phyloP scores from a whole-genome alignment of 2,797 vertebrate species.

The Paratrypauchen microcephalus region DNA sequence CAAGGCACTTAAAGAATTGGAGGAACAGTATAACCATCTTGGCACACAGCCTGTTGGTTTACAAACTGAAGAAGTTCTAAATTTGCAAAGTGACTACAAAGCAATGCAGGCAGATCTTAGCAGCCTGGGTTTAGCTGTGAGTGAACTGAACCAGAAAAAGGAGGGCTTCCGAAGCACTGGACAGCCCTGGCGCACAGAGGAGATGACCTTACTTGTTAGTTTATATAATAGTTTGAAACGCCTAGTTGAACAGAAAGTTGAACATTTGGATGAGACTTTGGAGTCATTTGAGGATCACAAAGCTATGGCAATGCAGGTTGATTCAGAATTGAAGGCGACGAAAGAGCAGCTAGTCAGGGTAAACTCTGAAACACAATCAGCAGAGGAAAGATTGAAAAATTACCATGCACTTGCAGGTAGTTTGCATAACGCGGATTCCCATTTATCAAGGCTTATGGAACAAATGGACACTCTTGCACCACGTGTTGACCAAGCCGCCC shows the following conservation, averaged over 20 bases:
- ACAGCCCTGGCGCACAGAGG: conserved; percentile 91
- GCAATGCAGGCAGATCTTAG: conserved; percentile 81
- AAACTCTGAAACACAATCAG: conserved; percentile 89
- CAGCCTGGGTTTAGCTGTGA: conserved; percentile 83
- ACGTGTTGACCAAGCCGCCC: conserved; percentile 82
- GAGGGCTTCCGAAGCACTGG: conserved; percentile 93
- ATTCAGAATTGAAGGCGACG: conserved; percentile 82
- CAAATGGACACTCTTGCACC: conserved; percentile 87
- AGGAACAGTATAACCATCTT: conserved; percentile 85
- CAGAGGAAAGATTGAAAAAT: conserved; percentile 91
- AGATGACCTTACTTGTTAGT: conserved; percentile 85
- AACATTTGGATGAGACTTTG: conserved; percentile 81
- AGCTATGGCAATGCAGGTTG: conserved; percentile 83
- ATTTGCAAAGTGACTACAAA: conserved; percentile 81
- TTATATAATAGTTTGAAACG: conserved; percentile 86
- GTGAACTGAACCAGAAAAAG: conserved; percentile 94
- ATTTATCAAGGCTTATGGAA: conserved; percentile 85
- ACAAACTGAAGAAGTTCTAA: conserved; percentile 78
- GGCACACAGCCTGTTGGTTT: conserved; percentile 78
- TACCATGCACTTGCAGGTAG: conserved; percentile 90
- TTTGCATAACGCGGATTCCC: conserved; percentile 85
- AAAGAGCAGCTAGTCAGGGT: conserved; percentile 84
- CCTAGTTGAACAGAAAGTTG: conserved; percentile 85
- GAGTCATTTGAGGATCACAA: conserved; percentile 85
- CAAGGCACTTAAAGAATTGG: conserved; percentile 86